Percentiles rank a stretch among this genome's conserved stretches.
Evolutionary conservation across 2,888 invertebrate genomes (phyloP).

Genomic region (Sericinus montela): DNA sequence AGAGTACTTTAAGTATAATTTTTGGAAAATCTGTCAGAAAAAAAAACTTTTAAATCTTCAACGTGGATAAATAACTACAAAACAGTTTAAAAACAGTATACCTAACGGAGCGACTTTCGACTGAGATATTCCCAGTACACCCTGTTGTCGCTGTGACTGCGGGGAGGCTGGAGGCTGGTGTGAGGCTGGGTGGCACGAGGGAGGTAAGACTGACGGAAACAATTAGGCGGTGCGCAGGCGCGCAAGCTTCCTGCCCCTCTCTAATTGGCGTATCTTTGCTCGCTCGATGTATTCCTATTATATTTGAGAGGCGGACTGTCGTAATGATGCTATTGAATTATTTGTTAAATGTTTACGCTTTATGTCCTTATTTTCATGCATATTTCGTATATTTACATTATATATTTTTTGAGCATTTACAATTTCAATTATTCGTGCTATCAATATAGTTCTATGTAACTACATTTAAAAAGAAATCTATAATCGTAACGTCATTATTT

Average conservation of each 20-base stretch:
- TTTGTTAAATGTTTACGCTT: constrained; percentile 18
- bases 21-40: no score
- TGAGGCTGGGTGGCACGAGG: constrained; percentile 1
- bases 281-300: constrained; percentile 58
- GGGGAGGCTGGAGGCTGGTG: neutral
- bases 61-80: constrained; percentile 1
- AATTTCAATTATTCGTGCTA: no score
- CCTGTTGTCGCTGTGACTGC: constrained; percentile 4
- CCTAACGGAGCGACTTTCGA: constrained; percentile 19
- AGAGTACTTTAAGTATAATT: no score
- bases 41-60: no score
- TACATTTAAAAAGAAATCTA: no score
- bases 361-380: constrained; percentile 9
- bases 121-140: constrained; percentile 11
- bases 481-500: no score
- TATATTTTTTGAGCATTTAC: no score
- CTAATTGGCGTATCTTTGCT: constrained; percentile 72
- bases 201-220: constrained; percentile 43
- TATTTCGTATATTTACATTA: no score
- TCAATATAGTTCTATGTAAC: no score
- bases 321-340: constrained; percentile 14
- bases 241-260: constrained; percentile 54
- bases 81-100: constrained; percentile 24
- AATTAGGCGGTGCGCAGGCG: constrained; percentile 73
- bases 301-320: constrained; percentile 52